Base-by-base conservation (phyloP, 2,888 invertebrate species). In the Hyposoter didymator region DNA sequence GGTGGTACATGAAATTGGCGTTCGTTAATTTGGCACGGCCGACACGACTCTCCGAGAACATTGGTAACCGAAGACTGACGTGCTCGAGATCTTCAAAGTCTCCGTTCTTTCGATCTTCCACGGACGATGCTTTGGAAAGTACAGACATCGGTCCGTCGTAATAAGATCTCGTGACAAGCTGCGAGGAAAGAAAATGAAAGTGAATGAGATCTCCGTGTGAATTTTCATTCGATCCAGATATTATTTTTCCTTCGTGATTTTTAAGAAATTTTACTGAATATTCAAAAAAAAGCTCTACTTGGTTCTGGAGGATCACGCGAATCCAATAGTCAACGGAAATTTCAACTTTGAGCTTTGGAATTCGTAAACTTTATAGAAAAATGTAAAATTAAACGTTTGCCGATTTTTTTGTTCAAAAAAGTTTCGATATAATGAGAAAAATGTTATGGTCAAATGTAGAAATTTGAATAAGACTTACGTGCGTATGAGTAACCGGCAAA, bases 1-100 rank as follows among this genome's bases (percentile, higher is more conserved):
- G 92, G 89, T 93, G 92, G 84, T 93, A 93, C 90, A 92, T 92
- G 66, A 92, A 91, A 81, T 92, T 93, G 0, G 92, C 84, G 83
- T 92, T 92, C 17, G 90, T 91, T 79, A 92, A 88, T 89, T 93
- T 93, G 17, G 90, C 84, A 14, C 92, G 91, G 43, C 89, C 88
- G 69, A 90, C 87, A 75, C 92, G 90, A 86, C 89, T 88, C 10
- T 92, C 92, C 19, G 91, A 76, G 84, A 90, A 93, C 75, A 90
- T 84, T 64, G 92, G 92, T 78, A 92, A 85, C 86, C 92, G 90
- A 78, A 92, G 92, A 87, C 90, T 86, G 22, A 88, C 84, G 67
- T 90, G 91, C 49, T 93, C 92, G 47, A 90, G 83, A 55, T 93
- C 92, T 64, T 92, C 92, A 43, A 91, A 93, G 75, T 93, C 92